Percentiles rank a stretch among this genome's conserved stretches.
Evolutionary conservation across 1,140 invertebrate species (phyloP).

Genomic region (Drosophila subpulchrella): DNA sequence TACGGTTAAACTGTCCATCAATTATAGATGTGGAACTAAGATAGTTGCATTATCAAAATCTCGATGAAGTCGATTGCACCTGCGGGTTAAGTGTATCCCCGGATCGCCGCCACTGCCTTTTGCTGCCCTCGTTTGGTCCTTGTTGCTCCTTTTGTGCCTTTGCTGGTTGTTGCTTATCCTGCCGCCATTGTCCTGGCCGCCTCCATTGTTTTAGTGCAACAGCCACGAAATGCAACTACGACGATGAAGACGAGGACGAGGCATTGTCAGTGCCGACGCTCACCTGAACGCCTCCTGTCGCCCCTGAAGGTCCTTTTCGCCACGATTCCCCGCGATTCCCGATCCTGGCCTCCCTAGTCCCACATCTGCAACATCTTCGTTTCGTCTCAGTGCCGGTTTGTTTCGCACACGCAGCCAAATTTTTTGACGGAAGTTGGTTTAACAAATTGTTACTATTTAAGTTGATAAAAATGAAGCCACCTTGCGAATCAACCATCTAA

Average conservation of each 20-base stretch:
- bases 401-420: slow-evolving; percentile 10
- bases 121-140: not conserved
- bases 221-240: slow-evolving; percentile 60
- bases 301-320: slow-evolving; percentile 6
- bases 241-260: slow-evolving; percentile 2
- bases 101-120: not conserved
- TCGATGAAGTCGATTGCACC: not conserved
- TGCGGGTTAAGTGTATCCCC: slow-evolving; percentile 21
- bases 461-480: no score
- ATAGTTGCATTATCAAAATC: no score
- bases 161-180: slow-evolving; percentile 37
- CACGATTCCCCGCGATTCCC: not conserved
- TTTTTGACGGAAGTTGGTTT: no score
- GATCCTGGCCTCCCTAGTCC: slow-evolving; percentile 2
- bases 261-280: slow-evolving; percentile 52
- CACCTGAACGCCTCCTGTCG: slow-evolving; percentile 50
- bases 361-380: slow-evolving; percentile 26
- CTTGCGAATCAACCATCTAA: no score
- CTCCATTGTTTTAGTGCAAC: slow-evolving; percentile 56
- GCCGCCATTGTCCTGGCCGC: slow-evolving; percentile 52
- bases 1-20: not conserved
- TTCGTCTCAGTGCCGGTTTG: slow-evolving; percentile 12
- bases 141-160: slow-evolving; percentile 14
- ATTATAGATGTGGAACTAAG: not conserved
- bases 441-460: no score